These are phyloP conservation scores for Athene cunicularia DNA, from an alignment of 2,113 vertebrate species.

Conservation along the genomic window DNA sequence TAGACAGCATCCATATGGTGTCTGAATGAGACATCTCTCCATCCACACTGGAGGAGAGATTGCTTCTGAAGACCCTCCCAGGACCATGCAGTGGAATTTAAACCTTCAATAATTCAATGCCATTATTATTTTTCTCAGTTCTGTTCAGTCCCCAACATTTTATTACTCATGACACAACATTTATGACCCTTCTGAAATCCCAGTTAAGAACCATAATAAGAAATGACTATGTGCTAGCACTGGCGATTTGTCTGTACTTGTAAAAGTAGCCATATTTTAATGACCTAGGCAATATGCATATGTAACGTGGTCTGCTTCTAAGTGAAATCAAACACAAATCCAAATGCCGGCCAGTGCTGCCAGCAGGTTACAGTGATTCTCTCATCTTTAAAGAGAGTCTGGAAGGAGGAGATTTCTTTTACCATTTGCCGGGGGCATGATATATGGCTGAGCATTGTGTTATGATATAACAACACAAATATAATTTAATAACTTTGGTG, in stretches of 20 bases:
- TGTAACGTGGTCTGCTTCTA: background rate
- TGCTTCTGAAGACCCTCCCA: background rate
- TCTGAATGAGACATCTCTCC: background rate
- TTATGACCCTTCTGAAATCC: conserved; percentile 10
- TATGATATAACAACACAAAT: conserved; percentile 38
- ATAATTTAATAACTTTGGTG: conserved; percentile 59
- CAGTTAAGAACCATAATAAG: conserved; percentile 13
- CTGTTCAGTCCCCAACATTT: background rate
- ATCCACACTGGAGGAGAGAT: background rate
- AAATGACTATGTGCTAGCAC: background rate
- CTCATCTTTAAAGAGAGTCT: background rate
- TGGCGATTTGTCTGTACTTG: background rate
- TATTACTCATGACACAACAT: conserved; percentile 7
- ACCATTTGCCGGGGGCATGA: background rate
- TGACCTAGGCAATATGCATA: background rate
- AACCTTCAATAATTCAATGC: background rate
- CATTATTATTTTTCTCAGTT: background rate
- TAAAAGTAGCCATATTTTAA: background rate
- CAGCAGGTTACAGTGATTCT: background rate
- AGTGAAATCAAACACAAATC: background rate
- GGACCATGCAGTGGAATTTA: background rate
- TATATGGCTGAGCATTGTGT: background rate
- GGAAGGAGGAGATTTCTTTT: background rate
- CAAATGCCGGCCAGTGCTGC: background rate
- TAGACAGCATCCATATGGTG: conserved; percentile 1